Percentiles rank a stretch among this genome's conserved stretches.
These are phyloP conservation scores for Tautogolabrus adspersus DNA, from an alignment of 2,113 vertebrate genomes.

Conservation along the genomic window DNA sequence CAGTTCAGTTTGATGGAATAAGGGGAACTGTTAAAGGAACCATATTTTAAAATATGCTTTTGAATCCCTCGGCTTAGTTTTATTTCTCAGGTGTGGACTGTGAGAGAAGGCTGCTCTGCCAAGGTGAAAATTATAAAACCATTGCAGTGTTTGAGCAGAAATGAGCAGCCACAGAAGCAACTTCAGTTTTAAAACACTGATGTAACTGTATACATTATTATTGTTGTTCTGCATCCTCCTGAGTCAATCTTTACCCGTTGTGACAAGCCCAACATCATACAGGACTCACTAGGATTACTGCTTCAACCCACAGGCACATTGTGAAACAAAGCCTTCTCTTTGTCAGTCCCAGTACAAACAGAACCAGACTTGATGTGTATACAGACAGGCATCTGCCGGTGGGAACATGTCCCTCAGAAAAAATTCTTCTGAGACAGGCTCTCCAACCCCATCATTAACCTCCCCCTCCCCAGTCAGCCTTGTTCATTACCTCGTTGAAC, in stretches of 20 bases:
- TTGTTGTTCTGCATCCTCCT: slow-evolving; percentile 4
- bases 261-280: slow-evolving; percentile 25
- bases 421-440: slow-evolving; percentile 49
- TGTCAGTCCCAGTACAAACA: slow-evolving; percentile 61
- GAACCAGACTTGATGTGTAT: slow-evolving; percentile 63
- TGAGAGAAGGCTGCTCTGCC: neutral
- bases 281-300: slow-evolving; percentile 36
- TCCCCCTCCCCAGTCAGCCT: slow-evolving; percentile 8
- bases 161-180: neutral
- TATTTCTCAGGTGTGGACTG: neutral
- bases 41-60: neutral
- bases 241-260: slow-evolving; percentile 26
- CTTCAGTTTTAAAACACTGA: neutral
- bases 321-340: slow-evolving; percentile 68
- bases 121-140: slow-evolving; percentile 8
- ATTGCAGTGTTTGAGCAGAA: neutral
- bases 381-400: slow-evolving; percentile 73
- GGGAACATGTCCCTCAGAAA: slow-evolving; percentile 69
- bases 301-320: slow-evolving; percentile 49
- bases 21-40: neutral
- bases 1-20: slow-evolving; percentile 8
- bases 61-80: slow-evolving; percentile 21
- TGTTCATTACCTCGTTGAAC: slow-evolving; percentile 49
- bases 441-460: slow-evolving; percentile 62
- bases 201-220: slow-evolving; percentile 10